These are phyloP conservation scores for Eulemur rubriventer DNA, from an alignment of 2,797 vertebrate genomes.

Conservation along the genomic window DNA sequence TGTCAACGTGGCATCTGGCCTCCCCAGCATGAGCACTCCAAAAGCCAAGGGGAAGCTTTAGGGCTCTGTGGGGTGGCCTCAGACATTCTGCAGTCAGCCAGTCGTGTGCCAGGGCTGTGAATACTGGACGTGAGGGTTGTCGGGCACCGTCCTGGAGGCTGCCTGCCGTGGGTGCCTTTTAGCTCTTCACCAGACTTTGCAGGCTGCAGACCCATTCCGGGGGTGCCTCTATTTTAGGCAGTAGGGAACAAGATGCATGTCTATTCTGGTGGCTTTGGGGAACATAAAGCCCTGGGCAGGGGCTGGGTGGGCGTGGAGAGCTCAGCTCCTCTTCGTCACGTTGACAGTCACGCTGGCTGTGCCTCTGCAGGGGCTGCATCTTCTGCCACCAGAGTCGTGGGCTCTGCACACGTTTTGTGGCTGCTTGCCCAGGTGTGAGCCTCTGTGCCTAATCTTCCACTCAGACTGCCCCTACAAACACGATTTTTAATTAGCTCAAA, in stretches of 20 bases:
- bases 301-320: neutral
- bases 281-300: neutral
- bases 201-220: neutral
- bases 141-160: neutral
- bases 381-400: neutral
- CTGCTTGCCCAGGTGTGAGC: neutral
- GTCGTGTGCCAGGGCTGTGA: neutral
- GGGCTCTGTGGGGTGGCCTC: neutral
- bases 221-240: neutral
- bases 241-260: neutral
- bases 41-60: neutral
- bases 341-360: neutral
- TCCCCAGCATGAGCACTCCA: neutral
- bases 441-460: neutral
- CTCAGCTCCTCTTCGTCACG: neutral
- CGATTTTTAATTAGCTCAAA: neutral
- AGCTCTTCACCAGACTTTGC: neutral
- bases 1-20: neutral
- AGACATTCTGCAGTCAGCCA: neutral
- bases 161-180: neutral
- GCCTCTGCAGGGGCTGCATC: neutral
- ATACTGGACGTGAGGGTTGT: neutral
- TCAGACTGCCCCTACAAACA: neutral
- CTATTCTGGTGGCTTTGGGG: neutral
- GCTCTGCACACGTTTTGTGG: neutral